Conservation (phyloP, 1,140 invertebrate genomes). For the Lasioglossum albipes region DNA sequence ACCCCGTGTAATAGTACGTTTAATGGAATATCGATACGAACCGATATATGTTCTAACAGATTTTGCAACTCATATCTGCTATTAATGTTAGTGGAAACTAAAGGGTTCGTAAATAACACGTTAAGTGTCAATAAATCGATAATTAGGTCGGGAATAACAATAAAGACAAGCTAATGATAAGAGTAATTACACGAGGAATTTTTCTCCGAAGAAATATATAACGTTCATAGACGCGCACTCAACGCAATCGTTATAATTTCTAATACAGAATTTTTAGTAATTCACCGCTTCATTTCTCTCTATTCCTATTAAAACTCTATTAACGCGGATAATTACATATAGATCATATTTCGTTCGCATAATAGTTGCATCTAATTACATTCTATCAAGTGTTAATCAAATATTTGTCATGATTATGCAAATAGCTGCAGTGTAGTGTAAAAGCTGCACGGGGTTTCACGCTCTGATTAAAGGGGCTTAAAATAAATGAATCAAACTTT, state of each 20-base stretch:
- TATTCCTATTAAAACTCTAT: no score
- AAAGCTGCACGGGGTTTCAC: constrained; percentile 22
- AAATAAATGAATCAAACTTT: neutral
- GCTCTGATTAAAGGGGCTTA: constrained; percentile 26
- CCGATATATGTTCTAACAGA: constrained; percentile 33
- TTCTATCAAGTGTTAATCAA: neutral
- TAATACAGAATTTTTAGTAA: no score
- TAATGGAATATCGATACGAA: constrained; percentile 32
- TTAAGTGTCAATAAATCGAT: constrained; percentile 47
- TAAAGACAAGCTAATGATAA: constrained; percentile 13
- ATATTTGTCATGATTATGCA: neutral
- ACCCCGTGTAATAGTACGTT: constrained; percentile 13
- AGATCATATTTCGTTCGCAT: neutral
- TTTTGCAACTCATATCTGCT: constrained; percentile 43
- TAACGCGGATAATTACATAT: neutral
- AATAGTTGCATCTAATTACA: neutral
- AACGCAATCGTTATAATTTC: neutral
- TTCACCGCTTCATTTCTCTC: no score
- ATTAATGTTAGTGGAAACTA: constrained; percentile 44
- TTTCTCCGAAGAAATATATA: neutral
- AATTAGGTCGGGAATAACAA: constrained; percentile 24
- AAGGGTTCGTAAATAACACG: constrained; percentile 45
- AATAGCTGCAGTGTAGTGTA: neutral
- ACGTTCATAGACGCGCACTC: neutral
- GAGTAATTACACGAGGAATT: constrained; percentile 19